Evolutionary conservation across 2,113 vertebrate genomes (phyloP), one percentile per base, ranked within the genome.

Genomic region (Ciconia boyciana): DNA sequence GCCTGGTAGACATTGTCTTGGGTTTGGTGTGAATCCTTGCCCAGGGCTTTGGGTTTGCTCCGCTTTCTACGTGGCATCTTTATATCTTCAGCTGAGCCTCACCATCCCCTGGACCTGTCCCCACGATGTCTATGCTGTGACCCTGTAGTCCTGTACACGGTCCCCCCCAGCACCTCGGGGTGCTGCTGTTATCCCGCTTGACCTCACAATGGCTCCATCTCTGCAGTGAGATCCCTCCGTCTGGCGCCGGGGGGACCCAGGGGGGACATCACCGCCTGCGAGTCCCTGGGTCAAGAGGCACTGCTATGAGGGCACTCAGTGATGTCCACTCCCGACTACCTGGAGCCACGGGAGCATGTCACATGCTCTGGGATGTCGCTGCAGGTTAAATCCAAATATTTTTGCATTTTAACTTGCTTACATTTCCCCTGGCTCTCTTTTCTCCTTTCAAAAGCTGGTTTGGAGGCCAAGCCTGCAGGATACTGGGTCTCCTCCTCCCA

Each of bases 321-420:
- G 65, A 13, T 8, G 29, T 25, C 44, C 49, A 2, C 21, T 43
- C 58, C 22, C 0, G 2, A 5, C 31, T 29, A 6, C 46, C 20
- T 26, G 41, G 31, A 29, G 20, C 39, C n/a, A 14, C 2, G 2
- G 52, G 46, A 57, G 48, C 22, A 39, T 9, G 3, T 51, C 69
- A 9, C 31, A 2, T 5, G 26, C 15, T 16, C 13, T 4, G 51
- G n/a, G n/a, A 26, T 3, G 0, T 19, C 0, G 2, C 25, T 57
- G 44, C 57, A 51, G 51, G 11, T 48, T 46, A 46, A 60, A 71
- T 24, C 20, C 44, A 29, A 58, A n/a, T 15, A 13, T 9, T 36
- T 32, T n/a, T 7, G 8, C 16, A 1, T 54, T 74, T 48, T n/a
- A 36, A 36, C 52, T 43, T 19, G 43, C 85, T 79, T 52, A 14